Percentiles rank a stretch among this genome's conserved stretches.
Evolutionary conservation across 1,140 invertebrate genomes (phyloP).

Genomic region (Caenorhabditis latens): DNA sequence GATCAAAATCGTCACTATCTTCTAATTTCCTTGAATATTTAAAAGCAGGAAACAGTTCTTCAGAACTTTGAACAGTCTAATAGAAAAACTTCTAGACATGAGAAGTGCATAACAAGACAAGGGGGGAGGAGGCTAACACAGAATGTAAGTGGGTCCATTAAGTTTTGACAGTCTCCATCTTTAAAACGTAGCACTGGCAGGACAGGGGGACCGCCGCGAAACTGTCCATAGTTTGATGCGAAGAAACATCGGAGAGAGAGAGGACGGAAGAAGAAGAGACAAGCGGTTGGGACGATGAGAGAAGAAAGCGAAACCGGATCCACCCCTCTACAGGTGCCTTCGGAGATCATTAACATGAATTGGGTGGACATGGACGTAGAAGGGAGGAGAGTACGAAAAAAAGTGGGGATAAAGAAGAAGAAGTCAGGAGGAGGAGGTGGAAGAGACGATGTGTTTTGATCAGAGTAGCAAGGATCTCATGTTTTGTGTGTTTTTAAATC

Average conservation of each 20-base stretch:
- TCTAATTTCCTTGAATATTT: too few species aligned
- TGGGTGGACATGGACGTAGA: not conserved
- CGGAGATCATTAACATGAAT: conserved; percentile 47
- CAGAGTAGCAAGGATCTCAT: not conserved
- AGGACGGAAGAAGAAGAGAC: not conserved
- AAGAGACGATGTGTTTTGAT: conserved; percentile 7
- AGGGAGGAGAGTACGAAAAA: not conserved
- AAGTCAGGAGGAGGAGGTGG: not conserved
- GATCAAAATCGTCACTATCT: too few species aligned
- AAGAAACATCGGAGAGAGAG: not conserved
- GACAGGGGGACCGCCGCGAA: too few species aligned
- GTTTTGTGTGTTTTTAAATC: not conserved
- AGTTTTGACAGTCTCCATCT: not conserved
- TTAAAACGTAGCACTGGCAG: too few species aligned
- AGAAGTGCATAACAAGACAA: too few species aligned
- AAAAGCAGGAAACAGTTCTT: too few species aligned
- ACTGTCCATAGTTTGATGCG: conserved; percentile 42
- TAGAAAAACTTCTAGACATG: too few species aligned
- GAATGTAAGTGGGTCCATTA: not conserved
- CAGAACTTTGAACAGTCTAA: too few species aligned
- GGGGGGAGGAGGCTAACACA: too few species aligned
- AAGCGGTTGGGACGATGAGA: not conserved
- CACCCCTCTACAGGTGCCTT: conserved; percentile 14
- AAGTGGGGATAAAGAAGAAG: not conserved
- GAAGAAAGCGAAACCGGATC: conserved; percentile 26